A percentile compares a stretch with the other conserved stretches of the same genome.
Conservation (phyloP, 1,140 invertebrate genomes). For the Drosophila quadrilineata region DNA sequence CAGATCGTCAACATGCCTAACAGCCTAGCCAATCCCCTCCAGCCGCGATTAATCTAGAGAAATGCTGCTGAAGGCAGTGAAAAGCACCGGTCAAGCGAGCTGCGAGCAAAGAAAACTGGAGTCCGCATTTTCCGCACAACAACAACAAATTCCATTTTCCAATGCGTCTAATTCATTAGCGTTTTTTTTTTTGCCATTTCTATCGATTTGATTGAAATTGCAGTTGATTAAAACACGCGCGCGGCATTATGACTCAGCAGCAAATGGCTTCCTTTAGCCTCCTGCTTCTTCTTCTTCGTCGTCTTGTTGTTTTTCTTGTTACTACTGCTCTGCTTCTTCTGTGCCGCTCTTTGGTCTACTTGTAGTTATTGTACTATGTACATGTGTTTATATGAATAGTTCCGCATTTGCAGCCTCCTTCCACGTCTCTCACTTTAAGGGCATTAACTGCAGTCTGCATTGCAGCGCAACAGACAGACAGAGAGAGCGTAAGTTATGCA, state of each 20-base stretch:
- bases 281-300: background rate
- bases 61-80: conserved; percentile 18
- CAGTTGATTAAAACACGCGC: conserved; percentile 74
- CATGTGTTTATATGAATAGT: too few relatives aligned
- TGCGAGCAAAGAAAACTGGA: conserved; percentile 15
- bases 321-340: background rate
- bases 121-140: conserved; percentile 7
- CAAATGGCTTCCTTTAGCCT: conserved; percentile 17
- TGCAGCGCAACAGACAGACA: too few relatives aligned
- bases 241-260: conserved; percentile 28
- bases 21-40: background rate
- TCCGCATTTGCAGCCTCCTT: too few relatives aligned
- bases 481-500: too few relatives aligned
- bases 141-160: conserved; percentile 37
- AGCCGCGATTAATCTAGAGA: background rate
- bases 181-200: conserved; percentile 34
- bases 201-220: conserved; percentile 71
- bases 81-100: conserved; percentile 43
- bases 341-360: background rate
- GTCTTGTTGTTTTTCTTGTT: background rate
- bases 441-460: too few relatives aligned
- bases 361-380: conserved; percentile 1
- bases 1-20: conserved; percentile 30
- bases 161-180: conserved; percentile 62
- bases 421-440: too few relatives aligned